A percentile compares a stretch with the other conserved stretches of the same genome.
phyloP scores from a whole-genome alignment of 2,113 vertebrate species.

The Ailuropoda melanoleuca region DNA sequence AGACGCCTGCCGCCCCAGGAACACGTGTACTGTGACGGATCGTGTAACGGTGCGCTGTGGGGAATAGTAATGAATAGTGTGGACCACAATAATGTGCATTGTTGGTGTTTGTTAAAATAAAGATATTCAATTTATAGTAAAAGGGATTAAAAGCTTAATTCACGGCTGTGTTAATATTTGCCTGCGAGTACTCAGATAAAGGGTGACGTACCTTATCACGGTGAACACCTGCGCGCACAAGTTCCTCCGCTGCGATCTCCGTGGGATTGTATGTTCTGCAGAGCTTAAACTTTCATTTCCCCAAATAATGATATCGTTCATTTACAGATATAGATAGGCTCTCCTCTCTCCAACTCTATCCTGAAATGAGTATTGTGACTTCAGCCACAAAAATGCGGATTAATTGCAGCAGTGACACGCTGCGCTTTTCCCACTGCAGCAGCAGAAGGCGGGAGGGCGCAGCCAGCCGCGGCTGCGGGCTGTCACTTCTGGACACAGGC shows the following conservation, averaged over 20 bases:
- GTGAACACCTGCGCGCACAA: constrained; percentile 90
- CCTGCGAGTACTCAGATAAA: constrained; percentile 94
- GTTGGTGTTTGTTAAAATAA: constrained; percentile 95
- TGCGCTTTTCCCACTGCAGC: constrained; percentile 64
- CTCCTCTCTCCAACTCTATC: constrained; percentile 83
- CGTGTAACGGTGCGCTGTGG: constrained; percentile 88
- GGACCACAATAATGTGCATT: constrained; percentile 88
- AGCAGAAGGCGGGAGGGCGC: constrained; percentile 54
- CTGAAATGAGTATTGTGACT: constrained; percentile 84
- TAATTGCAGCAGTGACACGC: constrained; percentile 82
- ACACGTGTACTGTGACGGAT: constrained; percentile 87
- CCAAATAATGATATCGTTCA: constrained; percentile 93
- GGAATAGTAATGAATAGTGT: constrained; percentile 89
- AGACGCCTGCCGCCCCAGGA: constrained; percentile 85
- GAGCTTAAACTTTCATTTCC: constrained; percentile 91
- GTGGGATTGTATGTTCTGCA: constrained; percentile 88
- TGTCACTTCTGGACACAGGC: rapidly evolving
- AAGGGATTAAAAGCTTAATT: constrained; percentile 96
- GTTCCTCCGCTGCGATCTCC: constrained; percentile 90
- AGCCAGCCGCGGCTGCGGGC: rapidly evolving
- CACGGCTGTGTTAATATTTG: constrained; percentile 95
- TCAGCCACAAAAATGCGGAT: constrained; percentile 82
- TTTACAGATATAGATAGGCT: constrained; percentile 90
- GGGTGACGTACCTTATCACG: constrained; percentile 92
- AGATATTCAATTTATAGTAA: constrained; percentile 96